Evolutionary conservation across 1,140 invertebrate genomes (phyloP), one percentile per base, ranked within the genome.

Genomic region (Anadara kagoshimensis): DNA sequence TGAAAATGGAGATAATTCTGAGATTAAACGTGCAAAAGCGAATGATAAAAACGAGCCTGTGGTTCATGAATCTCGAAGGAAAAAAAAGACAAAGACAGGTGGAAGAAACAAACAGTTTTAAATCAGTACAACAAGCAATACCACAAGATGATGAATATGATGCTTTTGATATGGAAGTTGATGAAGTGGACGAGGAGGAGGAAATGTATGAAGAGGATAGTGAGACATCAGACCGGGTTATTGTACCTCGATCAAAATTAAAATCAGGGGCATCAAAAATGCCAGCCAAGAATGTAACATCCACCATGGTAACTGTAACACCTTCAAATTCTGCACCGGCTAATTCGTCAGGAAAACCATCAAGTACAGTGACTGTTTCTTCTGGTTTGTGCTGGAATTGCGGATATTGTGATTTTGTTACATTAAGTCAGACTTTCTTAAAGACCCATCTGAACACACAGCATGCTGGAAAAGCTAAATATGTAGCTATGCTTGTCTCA

Each of bases 351-450:
- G 45, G 5, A n/a, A 64, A 64, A 53, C 12, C 47, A 63, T 16
- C 20, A 63, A 73, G 62, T 47, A 71, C 72, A 11, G 47, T 73
- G 5, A 70, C 69, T 24, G 72, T 76, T 12, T 68, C 83, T 41
- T 79, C 85, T 43, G 78, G 80, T 36, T 68, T 86, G 29, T 86
- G 83, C 61, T 86, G 83, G 85, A 85, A 81, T 62, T 86, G 85
- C 78, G 83, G 82, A n/a, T 86, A 86, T 49, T 86, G 85, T 69
- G 57, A 75, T 11, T 85, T 84, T 80, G 77, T 82, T 20, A 84
- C 83, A 22, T 68, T 78, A 20, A 83, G 80, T 63, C 83, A 85
- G 63, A 67, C 76, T 11, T 83, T 83, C 43, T 77, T 86, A 0
- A 86, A 85, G 73, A 74, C 80, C 12, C 85, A 86, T 70, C 78